Evolutionary conservation across 2,797 vertebrate species (phyloP).

Genomic region (Stomatorhinus walkeri): DNA sequence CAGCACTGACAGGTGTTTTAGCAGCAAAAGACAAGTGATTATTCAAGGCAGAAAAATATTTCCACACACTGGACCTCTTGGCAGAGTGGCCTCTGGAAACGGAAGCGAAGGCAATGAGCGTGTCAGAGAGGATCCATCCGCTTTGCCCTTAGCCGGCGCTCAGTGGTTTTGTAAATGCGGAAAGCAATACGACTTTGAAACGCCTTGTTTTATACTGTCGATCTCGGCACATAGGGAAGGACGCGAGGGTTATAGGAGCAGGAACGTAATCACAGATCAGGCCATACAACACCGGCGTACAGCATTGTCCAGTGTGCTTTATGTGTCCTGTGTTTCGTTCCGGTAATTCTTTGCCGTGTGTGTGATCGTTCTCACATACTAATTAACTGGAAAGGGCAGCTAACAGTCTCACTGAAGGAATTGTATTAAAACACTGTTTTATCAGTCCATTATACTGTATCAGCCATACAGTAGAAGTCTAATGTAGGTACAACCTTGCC

Average conservation of each 20-base stretch:
- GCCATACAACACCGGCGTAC: conserved; percentile 20
- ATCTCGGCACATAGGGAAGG: background rate
- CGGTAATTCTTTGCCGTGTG: background rate
- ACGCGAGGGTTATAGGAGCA: conserved; percentile 34
- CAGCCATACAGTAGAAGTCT: conserved; percentile 17
- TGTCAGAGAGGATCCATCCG: conserved; percentile 26
- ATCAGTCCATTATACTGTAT: conserved; percentile 8
- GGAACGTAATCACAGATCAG: conserved; percentile 41
- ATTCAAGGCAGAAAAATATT: background rate
- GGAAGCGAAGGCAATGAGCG: conserved; percentile 14
- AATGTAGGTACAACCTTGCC: conserved; percentile 19
- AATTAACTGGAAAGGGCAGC: conserved; percentile 40
- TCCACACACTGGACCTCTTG: background rate
- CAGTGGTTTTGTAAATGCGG: conserved; percentile 54
- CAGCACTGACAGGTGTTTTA: background rate
- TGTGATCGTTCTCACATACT: conserved; percentile 10
- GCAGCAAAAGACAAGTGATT: background rate
- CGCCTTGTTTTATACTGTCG: conserved; percentile 55
- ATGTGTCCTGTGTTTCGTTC: background rate
- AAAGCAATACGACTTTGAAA: conserved; percentile 60
- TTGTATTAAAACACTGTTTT: conserved; percentile 15
- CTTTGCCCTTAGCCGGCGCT: conserved; percentile 37
- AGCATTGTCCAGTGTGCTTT: background rate
- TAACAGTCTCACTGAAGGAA: conserved; percentile 57
- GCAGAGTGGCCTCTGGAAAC: background rate